A percentile compares a stretch with the other conserved stretches of the same genome.
phyloP scores from a whole-genome alignment of 2,888 invertebrate species.

The Heliconius charithonia region DNA sequence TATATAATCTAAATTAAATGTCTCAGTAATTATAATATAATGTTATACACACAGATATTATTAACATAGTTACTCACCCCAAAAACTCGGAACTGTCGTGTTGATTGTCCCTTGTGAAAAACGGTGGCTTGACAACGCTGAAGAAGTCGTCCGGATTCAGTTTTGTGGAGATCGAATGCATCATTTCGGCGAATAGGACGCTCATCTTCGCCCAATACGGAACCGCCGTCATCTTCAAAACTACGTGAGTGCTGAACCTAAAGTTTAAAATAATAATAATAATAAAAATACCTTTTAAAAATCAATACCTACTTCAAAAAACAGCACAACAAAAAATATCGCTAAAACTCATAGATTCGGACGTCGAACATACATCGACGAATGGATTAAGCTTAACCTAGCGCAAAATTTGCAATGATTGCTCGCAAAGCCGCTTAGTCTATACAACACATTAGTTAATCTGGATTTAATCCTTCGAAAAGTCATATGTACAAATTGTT shows the following conservation, averaged over 20 bases:
- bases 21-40: background rate
- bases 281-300: background rate
- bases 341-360: background rate
- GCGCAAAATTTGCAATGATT: constrained; percentile 5
- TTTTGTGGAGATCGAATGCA: constrained; percentile 86
- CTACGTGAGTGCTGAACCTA: constrained; percentile 87
- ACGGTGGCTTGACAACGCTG: constrained; percentile 88
- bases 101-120: constrained; percentile 90
- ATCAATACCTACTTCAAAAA: no score
- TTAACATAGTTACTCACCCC: constrained; percentile 76
- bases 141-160: constrained; percentile 89
- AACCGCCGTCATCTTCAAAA: constrained; percentile 77
- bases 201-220: constrained; percentile 87
- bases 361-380: background rate
- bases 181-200: constrained; percentile 88
- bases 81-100: constrained; percentile 95
- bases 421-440: constrained; percentile 13
- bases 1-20: no score
- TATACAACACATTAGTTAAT: constrained; percentile 12
- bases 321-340: no score
- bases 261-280: constrained; percentile 21
- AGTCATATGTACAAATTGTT: background rate
- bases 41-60: background rate
- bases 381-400: background rate
- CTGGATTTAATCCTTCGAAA: background rate